phyloP scores from a whole-genome alignment of 2,797 vertebrate genomes.

The Crenuchus spilurus region DNA sequence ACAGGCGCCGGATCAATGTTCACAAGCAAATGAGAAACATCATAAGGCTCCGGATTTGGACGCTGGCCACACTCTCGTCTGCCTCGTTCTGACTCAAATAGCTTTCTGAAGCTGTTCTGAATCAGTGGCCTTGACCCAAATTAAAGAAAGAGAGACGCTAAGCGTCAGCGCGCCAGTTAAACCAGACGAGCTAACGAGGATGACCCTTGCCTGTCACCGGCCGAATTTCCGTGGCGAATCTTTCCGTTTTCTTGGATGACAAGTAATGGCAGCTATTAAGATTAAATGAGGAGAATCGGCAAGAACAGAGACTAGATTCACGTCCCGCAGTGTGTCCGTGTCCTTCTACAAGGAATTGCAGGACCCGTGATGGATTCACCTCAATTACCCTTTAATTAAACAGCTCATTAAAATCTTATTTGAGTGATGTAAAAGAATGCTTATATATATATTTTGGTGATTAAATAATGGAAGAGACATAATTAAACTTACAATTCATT shows the following conservation, averaged over 20 bases:
- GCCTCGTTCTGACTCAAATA: constrained; percentile 22
- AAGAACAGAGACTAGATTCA: constrained; percentile 27
- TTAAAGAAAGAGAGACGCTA: not conserved
- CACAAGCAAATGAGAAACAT: constrained; percentile 26
- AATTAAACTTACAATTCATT: constrained; percentile 75
- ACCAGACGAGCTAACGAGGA: constrained; percentile 1
- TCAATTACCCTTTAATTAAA: constrained; percentile 90
- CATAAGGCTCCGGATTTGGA: constrained; percentile 9
- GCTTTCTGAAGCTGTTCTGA: constrained; percentile 20
- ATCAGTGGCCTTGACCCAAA: not conserved
- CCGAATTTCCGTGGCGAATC: not conserved
- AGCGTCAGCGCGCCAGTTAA: not conserved
- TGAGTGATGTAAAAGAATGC: constrained; percentile 65
- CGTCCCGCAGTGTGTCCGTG: constrained; percentile 23
- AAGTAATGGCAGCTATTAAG: constrained; percentile 26
- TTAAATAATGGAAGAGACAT: constrained; percentile 68
- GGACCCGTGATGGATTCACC: constrained; percentile 85
- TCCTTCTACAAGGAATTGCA: constrained; percentile 66
- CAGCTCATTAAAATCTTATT: constrained; percentile 82
- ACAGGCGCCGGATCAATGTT: constrained; percentile 22
- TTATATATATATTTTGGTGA: constrained; percentile 47
- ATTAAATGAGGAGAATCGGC: constrained; percentile 8
- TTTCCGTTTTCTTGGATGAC: constrained; percentile 1
- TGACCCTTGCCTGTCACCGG: constrained; percentile 16
- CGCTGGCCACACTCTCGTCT: not conserved